phyloP scores from a whole-genome alignment of 37 sponge, comb jelly and placozoan genomes.

The Agelas oroides region DNA sequence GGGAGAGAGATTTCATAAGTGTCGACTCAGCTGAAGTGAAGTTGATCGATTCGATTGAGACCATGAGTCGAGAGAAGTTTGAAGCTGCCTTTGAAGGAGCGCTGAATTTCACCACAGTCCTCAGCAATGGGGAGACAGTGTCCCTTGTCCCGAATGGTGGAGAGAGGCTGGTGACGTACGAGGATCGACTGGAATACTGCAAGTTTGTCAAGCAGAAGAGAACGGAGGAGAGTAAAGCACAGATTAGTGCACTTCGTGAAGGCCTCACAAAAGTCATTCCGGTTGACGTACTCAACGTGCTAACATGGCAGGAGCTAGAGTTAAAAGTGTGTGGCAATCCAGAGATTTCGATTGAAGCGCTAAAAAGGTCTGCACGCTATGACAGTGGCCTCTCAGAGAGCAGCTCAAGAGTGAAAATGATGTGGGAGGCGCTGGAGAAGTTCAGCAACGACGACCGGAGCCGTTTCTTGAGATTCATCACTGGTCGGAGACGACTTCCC shows the following conservation, averaged over 20 bases:
- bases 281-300: conserved; percentile 70
- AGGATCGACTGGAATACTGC: conserved; percentile 78
- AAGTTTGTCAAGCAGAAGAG: conserved; percentile 69
- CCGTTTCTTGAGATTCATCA: conserved; percentile 88
- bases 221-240: conserved; percentile 76
- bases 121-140: conserved; percentile 77
- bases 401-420: conserved; percentile 64
- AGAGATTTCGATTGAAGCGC: conserved; percentile 75
- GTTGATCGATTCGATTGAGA: conserved; percentile 81
- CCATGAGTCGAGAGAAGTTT: conserved; percentile 77
- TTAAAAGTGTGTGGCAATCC: conserved; percentile 89
- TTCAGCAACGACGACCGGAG: conserved; percentile 89
- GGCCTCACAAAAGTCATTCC: conserved; percentile 82
- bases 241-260: conserved; percentile 68
- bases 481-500: conserved; percentile 87
- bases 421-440: conserved; percentile 89
- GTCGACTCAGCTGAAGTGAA: conserved; percentile 89
- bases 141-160: conserved; percentile 45
- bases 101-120: conserved; percentile 78
- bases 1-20: conserved; percentile 84
- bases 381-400: conserved; percentile 48
- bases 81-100: conserved; percentile 65
- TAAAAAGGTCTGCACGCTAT: conserved; percentile 75
- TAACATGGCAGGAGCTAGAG: conserved; percentile 94
- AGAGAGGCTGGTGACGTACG: conserved; percentile 62